A percentile compares a stretch with the other conserved stretches of the same genome.
Evolutionary conservation across 30 jellyfish, hydroid and myxozoan genomes (phyloP).

Genomic region (Nemopilema nomurai): DNA sequence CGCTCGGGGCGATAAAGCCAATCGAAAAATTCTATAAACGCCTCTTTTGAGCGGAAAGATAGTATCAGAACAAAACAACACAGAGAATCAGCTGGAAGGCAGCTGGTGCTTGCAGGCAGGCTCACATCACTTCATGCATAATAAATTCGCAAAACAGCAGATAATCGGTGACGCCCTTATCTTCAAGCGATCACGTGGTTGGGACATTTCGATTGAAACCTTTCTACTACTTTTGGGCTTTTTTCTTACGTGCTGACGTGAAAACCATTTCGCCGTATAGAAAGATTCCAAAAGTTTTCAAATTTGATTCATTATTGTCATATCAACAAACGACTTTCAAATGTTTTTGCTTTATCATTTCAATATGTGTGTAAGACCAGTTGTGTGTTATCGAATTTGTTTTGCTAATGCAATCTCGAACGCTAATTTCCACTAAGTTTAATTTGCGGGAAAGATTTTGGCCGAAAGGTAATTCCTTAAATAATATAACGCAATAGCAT

Average conservation of each 20-base stretch:
- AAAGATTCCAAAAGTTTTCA: neutral
- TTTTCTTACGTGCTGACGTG: neutral
- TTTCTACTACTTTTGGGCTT: neutral
- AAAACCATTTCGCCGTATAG: neutral
- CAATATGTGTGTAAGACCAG: neutral
- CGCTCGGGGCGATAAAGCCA: no score
- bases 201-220: neutral
- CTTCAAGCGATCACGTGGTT: neutral
- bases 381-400: neutral
- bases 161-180: neutral
- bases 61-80: neutral
- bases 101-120: neutral
- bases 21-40: no score
- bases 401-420: neutral
- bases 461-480: no score
- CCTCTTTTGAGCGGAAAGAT: neutral
- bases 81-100: neutral
- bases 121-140: neutral
- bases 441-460: neutral
- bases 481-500: no score
- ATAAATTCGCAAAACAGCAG: neutral
- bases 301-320: neutral
- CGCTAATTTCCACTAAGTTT: neutral
- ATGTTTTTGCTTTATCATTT: neutral
- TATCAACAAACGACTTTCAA: neutral